Evolutionary conservation across 2,888 invertebrate species (phyloP).

Genomic region (Cantharis lateralis): DNA sequence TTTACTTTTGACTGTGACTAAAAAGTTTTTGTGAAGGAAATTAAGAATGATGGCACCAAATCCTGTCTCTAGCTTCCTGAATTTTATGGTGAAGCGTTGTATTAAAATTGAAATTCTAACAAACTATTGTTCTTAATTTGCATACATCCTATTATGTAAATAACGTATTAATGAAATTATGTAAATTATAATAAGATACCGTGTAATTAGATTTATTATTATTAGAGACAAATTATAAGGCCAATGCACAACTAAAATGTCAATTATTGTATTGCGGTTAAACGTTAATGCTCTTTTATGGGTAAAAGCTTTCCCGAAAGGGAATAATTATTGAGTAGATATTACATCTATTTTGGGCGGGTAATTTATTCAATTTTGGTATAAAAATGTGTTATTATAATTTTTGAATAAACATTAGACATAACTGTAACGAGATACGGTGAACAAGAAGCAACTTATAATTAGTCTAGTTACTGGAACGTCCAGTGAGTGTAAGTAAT

Average conservation of each 20-base stretch:
- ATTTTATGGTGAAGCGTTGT: not conserved
- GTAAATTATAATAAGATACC: not conserved
- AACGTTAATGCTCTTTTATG: not conserved
- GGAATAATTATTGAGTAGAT: not conserved
- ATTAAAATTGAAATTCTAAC: slow-evolving; percentile 9
- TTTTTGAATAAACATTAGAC: slow-evolving; percentile 3
- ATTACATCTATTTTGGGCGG: not conserved
- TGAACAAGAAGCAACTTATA: slow-evolving; percentile 8
- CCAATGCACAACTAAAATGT: not conserved
- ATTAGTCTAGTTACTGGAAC: slow-evolving; percentile 6
- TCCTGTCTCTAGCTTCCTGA: not conserved
- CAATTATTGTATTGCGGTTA: too few species aligned
- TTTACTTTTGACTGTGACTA: not conserved
- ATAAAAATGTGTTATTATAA: not conserved
- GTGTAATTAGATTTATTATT: not conserved
- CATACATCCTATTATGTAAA: slow-evolving; percentile 22
- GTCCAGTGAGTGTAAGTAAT: slow-evolving; percentile 2
- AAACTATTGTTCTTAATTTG: slow-evolving; percentile 21
- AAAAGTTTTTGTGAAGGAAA: not conserved
- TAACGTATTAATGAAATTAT: slow-evolving; percentile 12
- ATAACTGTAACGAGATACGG: slow-evolving; percentile 3
- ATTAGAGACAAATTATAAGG: not conserved
- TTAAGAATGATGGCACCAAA: not conserved
- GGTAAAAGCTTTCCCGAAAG: not conserved
- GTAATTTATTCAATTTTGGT: not conserved